phyloP scores from a whole-genome alignment of 2,888 invertebrate species.

The Laothoe populi region DNA sequence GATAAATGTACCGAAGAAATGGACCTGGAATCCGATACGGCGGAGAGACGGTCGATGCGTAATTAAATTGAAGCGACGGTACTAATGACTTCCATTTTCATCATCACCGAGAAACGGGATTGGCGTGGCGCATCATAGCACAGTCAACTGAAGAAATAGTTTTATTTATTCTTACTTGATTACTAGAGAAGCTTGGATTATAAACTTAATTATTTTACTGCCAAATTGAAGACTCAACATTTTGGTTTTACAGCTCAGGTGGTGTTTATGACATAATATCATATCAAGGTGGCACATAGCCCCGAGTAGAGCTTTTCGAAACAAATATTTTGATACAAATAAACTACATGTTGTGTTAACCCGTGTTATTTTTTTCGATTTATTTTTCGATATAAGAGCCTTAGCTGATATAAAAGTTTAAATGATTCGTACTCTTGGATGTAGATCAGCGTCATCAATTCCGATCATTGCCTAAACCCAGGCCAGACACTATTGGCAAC shows the following conservation, averaged over 20 bases:
- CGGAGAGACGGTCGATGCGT: conserved; percentile 49
- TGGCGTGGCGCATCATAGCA: neutral
- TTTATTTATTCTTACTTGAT: conserved; percentile 16
- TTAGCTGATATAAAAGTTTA: no score
- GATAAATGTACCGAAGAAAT: conserved; percentile 61
- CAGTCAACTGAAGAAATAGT: conserved; percentile 22
- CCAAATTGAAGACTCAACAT: neutral
- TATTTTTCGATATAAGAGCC: neutral
- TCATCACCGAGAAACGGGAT: conserved; percentile 8
- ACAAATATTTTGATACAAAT: conserved; percentile 4
- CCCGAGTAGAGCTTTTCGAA: neutral
- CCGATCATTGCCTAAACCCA: neutral
- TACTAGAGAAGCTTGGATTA: neutral
- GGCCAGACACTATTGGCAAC: neutral
- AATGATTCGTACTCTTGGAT: neutral
- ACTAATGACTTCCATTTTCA: conserved; percentile 24
- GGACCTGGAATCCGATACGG: conserved; percentile 56
- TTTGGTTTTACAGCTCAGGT: neutral
- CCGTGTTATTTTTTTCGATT: neutral
- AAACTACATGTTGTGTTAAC: no score
- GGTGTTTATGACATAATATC: neutral
- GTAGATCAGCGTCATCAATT: neutral
- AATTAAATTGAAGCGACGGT: conserved; percentile 58
- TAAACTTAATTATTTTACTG: neutral
- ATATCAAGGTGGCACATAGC: neutral